Evolutionary conservation across 2,888 invertebrate genomes (phyloP), one percentile per base, ranked within the genome.

Genomic region (Acanthoscelides obtectus): DNA sequence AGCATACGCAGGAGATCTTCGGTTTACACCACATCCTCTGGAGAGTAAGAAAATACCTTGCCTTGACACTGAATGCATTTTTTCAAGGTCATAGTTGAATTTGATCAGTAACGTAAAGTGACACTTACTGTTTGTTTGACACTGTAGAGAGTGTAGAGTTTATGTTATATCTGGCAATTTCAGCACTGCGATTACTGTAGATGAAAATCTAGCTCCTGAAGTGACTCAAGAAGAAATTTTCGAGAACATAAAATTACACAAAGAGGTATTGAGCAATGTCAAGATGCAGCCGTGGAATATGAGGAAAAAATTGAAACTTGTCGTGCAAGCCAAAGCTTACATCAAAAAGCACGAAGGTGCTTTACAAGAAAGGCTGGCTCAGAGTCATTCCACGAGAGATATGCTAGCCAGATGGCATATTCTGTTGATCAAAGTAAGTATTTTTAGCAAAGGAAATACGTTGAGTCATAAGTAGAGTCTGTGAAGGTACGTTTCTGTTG

Each of bases 271-370:
- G 75, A 92, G 93, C 76, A 94, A 92, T 67, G 94, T 96, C 17
- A 95, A 94, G 81, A 90, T 93, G 80, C 94, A 95, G 81, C 95
- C 95, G 1, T 92, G 95, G 89, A 91, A 91, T 25, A 92, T 96
- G 89, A 87, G 93, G 70, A 90, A 93, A 79, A 96, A 96, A 82
- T 87, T 96, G 21, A 92, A 92, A 81, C 88, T 96, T 68, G 94
- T 95, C 6, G 88, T 93, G 79, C 91, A 92, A 88, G 96, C 97
- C 0, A 96, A 96, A 84, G 89, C 90, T 22, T 97, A 96, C 84
- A 93, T 97, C 68, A 93, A 94, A 79, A 90, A 92, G 68, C 96
- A 97, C 83, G 96, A 97, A 84, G 97, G 97, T 0, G 95, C 93
- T 79, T 87, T 97, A 70, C 95, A 96, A 82, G 95, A 96, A 82